Percentiles rank a stretch among this genome's conserved stretches.
These are phyloP conservation scores for Drosophila mojavensis DNA, from an alignment of 1,140 invertebrate genomes.

Conservation along the genomic window DNA sequence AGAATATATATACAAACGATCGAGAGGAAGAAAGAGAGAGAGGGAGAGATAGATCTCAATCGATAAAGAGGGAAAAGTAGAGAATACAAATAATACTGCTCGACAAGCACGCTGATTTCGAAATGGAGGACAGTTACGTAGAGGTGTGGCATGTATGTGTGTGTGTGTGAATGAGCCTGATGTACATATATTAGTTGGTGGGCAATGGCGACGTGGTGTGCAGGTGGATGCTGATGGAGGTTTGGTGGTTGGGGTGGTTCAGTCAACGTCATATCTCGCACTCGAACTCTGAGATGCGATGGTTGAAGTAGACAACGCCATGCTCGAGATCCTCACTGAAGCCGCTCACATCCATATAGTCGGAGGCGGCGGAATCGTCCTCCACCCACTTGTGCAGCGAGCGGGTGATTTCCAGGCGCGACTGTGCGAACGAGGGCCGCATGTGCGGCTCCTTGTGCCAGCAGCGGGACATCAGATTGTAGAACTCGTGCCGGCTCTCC, in stretches of 20 bases:
- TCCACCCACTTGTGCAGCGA: slow-evolving; percentile 85
- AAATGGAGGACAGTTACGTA: slow-evolving; percentile 20
- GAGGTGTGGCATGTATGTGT: slow-evolving; percentile 4
- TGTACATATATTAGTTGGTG: slow-evolving; percentile 39
- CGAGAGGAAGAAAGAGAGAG: slow-evolving; percentile 4
- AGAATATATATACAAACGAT: slow-evolving; percentile 52
- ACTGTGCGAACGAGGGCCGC: slow-evolving; percentile 88
- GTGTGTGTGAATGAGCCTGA: slow-evolving; percentile 21
- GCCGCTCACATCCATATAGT: slow-evolving; percentile 91
- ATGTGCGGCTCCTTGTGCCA: slow-evolving; percentile 91
- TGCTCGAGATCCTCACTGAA: slow-evolving; percentile 88
- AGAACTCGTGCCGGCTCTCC: slow-evolving; percentile 90
- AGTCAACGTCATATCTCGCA: slow-evolving; percentile 86
- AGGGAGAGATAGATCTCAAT: slow-evolving; percentile 14
- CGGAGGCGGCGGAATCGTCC: slow-evolving; percentile 88
- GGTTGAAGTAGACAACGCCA: slow-evolving; percentile 83
- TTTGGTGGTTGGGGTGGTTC: slow-evolving; percentile 44
- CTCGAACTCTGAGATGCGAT: slow-evolving; percentile 86
- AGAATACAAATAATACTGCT: slow-evolving; percentile 72
- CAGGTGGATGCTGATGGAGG: slow-evolving; percentile 35
- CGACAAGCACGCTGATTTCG: slow-evolving; percentile 65
- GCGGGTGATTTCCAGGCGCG: slow-evolving; percentile 88
- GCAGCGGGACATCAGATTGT: slow-evolving; percentile 90
- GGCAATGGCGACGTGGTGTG: slow-evolving; percentile 55
- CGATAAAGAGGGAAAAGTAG: slow-evolving; percentile 14